Evolutionary conservation across 2,113 vertebrate species (phyloP), one percentile per base, ranked within the genome.

Genomic region (Acinonyx jubatus): DNA sequence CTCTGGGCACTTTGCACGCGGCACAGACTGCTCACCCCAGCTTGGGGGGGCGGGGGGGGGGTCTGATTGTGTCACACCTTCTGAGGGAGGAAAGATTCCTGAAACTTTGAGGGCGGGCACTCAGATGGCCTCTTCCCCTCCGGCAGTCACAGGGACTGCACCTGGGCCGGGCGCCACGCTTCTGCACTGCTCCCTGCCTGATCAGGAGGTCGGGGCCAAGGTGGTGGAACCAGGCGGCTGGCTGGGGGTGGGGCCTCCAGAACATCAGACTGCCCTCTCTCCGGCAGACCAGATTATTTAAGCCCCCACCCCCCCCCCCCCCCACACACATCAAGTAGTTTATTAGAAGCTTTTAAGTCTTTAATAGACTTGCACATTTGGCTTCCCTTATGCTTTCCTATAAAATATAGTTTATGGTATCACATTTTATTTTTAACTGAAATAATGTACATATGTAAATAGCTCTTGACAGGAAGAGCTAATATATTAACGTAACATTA

Each of bases 361-460:
- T 87, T 31, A 82, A 48, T 36, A 86, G 96, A 84, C 86, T 50
- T 89, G n/a, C 4, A 0, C 65, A 2, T 82, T 23, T 93, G 97
- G 55, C 50, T 96, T 33, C 50, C 92, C 1, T 92, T 85, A 68
- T n/a, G 25, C 83, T 74, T 95, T 57, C 89, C 74, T 96, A 27
- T 61, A 21, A 97, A 97, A 74, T 97, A 85, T 66, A 65, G 84
- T 97, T 98, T 83, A 91, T 96, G 86, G 48, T 76, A 55, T 55
- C 96, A 18, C 69, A 68, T 98, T 98, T 97, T 97, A 96, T 96
- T 94, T 98, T 98, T 96, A 96, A 96, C 93, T 96, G 96, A 71
- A 96, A 96, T 71, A 84, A 1, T 97, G 92, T 98, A 97, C 31
- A 97, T 98, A 97, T 98, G 98, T 98, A 96, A 98, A 98, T 98